A percentile compares a stretch with the other conserved stretches of the same genome.
These are phyloP conservation scores for Mormyrus proboscirostris DNA, from an alignment of 2,797 vertebrate genomes.

Conservation along the genomic window DNA sequence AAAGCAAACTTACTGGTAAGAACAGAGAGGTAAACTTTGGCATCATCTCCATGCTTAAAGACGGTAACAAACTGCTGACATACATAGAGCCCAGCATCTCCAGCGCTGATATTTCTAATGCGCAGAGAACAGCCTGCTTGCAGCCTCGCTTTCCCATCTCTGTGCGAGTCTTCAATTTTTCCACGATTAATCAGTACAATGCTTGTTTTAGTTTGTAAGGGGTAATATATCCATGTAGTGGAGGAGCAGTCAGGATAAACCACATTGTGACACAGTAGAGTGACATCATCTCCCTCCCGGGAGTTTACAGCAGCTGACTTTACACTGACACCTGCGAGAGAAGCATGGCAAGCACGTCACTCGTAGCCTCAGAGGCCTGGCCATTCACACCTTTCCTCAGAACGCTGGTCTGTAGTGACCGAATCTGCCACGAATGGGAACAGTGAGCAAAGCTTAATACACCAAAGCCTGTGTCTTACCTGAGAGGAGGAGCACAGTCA, in stretches of 20 bases:
- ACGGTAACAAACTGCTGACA: neutral
- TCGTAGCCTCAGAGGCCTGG: neutral
- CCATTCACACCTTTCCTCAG: neutral
- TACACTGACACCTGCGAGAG: neutral
- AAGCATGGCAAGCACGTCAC: neutral
- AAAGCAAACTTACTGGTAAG: neutral
- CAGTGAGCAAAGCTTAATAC: neutral
- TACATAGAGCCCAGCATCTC: neutral
- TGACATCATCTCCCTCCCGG: neutral
- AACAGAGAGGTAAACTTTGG: neutral
- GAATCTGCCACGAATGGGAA: neutral
- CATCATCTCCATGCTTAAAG: neutral
- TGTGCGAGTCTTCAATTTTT: neutral
- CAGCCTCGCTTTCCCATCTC: neutral
- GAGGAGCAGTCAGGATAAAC: slow-evolving; percentile 15
- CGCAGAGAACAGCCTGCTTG: neutral
- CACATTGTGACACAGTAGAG: slow-evolving; percentile 1
- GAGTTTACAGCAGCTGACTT: neutral
- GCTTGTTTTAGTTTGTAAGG: neutral
- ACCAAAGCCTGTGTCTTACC: neutral
- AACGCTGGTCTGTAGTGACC: neutral
- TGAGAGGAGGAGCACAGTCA: neutral
- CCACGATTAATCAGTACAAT: neutral
- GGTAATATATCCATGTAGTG: neutral
- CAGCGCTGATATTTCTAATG: neutral